Base-by-base conservation (phyloP, 2,888 invertebrate genomes). In the Drosophila paranaensis region DNA sequence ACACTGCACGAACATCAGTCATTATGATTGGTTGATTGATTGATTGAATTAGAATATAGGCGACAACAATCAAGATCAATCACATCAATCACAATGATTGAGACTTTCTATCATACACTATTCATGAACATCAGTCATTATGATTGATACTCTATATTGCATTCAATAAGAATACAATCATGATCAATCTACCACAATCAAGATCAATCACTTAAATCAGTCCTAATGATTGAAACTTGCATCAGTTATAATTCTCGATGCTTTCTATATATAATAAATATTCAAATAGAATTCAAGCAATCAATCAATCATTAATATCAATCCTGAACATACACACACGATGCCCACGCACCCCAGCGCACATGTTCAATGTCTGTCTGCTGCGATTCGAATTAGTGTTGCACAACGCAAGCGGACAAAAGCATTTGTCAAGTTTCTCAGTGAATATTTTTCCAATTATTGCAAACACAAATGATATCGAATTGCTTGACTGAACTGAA, bases 391-490 rank as follows among this genome's bases (percentile, higher is more conserved):
- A 25, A 53, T 25, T 20, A 62, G 30, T 55, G 55, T 62, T 62
- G 39, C 45, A 25, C 55, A 62, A 55, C 20, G 50, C 8, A 42
- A 16, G 11, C 20, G 37, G 51, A 35, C 11, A 37, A 37, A 57
- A 27, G n/a, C 25, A 45, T 46, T 48, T 39, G 58, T 13, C 16
- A 45, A 45, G 13, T 45, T 40, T 11, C 16, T 16, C 50, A 33
- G 37, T 9, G 25, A 46, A 48, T 51, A 50, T 48, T 58, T 61
- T 45, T 14, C 63, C 63, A 67, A 60, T 50, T 42, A 57, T 57
- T 39, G 11, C 30, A 39, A 54, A 40, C 27, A 55, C 33, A 58
- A 62, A 65, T 66, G 43, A 51, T 43, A 66, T 74, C 54, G 39
- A 39, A 63, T 60, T 58, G 27, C 48, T 20, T 48, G 25, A 13